Evolutionary conservation across 2,888 invertebrate genomes (phyloP).

Genomic region (Erpobdella octoculata): DNA sequence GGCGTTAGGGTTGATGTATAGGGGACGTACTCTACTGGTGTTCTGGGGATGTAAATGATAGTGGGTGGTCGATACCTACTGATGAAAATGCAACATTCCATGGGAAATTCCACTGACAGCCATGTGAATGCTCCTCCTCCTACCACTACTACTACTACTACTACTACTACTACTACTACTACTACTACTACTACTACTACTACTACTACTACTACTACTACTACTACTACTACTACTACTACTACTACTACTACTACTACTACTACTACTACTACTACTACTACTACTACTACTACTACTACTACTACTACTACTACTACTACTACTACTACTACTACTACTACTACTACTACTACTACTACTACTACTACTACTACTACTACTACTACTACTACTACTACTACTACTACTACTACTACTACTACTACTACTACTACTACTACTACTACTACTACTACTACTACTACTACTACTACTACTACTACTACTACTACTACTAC

Average conservation of each 20-base stretch:
- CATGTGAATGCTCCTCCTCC: slow-evolving; percentile 5
- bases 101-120: background rate
- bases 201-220: background rate
- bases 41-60: no score
- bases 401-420: slow-evolving; percentile 18
- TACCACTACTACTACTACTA: slow-evolving; percentile 8
- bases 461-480: slow-evolving; percentile 18
- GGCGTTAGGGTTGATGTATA: no score
- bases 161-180: slow-evolving; percentile 3
- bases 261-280: background rate
- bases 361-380: slow-evolving; percentile 18
- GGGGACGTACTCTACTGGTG: no score
- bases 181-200: background rate
- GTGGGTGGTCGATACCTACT: no score
- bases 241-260: background rate
- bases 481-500: slow-evolving; percentile 18
- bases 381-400: slow-evolving; percentile 17
- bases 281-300: background rate
- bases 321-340: slow-evolving; percentile 16
- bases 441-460: slow-evolving; percentile 17
- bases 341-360: slow-evolving; percentile 18
- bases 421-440: slow-evolving; percentile 14
- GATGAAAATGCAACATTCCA: no score
- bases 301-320: slow-evolving; percentile 18
- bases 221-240: background rate